These are phyloP conservation scores for Euphonia xanthogaster DNA, from an alignment of 2,797 vertebrate species.

Conservation along the genomic window DNA sequence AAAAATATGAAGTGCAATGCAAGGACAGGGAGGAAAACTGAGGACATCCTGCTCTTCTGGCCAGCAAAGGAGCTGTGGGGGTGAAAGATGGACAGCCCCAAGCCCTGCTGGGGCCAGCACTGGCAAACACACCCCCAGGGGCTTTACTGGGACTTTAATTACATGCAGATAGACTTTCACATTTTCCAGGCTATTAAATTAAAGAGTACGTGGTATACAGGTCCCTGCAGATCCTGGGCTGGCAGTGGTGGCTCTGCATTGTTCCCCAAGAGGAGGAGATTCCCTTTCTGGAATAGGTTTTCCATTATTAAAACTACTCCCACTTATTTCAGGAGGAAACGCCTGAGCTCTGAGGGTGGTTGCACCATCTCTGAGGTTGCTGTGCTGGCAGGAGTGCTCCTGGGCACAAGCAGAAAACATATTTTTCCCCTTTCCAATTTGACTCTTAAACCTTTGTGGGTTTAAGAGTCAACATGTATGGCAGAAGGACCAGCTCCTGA, in stretches of 20 bases:
- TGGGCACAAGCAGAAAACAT: neutral
- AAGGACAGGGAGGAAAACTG: neutral
- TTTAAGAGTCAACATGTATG: neutral
- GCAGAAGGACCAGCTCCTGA: neutral
- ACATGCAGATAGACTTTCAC: neutral
- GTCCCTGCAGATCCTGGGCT: neutral
- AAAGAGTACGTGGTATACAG: fast-evolving
- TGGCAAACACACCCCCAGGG: neutral
- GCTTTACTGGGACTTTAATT: fast-evolving
- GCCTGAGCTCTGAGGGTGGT: neutral
- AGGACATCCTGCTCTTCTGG: neutral
- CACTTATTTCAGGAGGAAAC: neutral
- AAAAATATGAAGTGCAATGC: neutral
- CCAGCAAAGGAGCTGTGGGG: neutral
- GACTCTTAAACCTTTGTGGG: neutral
- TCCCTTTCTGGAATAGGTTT: neutral
- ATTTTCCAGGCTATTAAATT: neutral
- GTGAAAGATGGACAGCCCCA: neutral
- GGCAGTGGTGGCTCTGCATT: neutral
- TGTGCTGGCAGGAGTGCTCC: neutral
- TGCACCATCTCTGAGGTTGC: neutral
- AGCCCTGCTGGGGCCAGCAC: neutral
- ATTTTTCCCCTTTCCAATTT: neutral
- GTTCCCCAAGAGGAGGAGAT: neutral
- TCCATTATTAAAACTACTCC: neutral